Base-by-base conservation (phyloP, 2,797 vertebrate species). In the Catamblyrhynchus diadema region DNA sequence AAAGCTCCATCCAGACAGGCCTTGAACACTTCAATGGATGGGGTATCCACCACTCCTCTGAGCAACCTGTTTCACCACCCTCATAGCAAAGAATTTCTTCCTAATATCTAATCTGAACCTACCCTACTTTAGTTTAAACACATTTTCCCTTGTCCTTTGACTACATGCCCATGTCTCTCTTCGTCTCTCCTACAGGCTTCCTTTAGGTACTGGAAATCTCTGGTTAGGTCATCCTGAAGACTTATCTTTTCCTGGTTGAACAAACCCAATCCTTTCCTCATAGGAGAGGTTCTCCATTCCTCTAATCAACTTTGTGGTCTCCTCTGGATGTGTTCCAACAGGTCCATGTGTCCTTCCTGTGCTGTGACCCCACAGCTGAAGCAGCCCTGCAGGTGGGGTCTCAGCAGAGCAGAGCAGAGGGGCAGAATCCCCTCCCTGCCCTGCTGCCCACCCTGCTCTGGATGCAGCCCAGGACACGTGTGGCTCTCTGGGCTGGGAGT, bases 301-400 rank as follows among this genome's bases (percentile, higher is more conserved):
- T 64, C 25, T 48, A 4, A 56, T 62, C 14, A 41, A 7, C 14
- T 42, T 32, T 8, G 12, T 70, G 41, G 12, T 21, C 33, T 54
- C 14, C 25, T 62, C 42, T 47, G 64, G 8, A 62, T 12, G 4
- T 4, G 0, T 6, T 61, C 2, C 6, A 41, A 0, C 4, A 47
- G 9, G 1, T 41, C 33, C 6, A 8, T 8, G 8, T 24, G 20
- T 30, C 7, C 9, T 21, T 22, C 24, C 41, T 41, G 8, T 54
- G 41, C 30, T 22, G 64, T 2, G 11, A 4, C 0, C 41, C 54
- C 56, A 69, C 41, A 10, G 7, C 64, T 77, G 56, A 4, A 25
- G 72, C 56, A 69, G 62, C 30, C 0, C 47, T 85, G 19, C 39
- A 39, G n/a, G 19, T 77, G 72, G 20, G 24, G 6, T 53, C 62